A percentile compares a stretch with the other conserved stretches of the same genome.
phyloP scores from a whole-genome alignment of 2,113 vertebrate species.

The Parotia lawesii region DNA sequence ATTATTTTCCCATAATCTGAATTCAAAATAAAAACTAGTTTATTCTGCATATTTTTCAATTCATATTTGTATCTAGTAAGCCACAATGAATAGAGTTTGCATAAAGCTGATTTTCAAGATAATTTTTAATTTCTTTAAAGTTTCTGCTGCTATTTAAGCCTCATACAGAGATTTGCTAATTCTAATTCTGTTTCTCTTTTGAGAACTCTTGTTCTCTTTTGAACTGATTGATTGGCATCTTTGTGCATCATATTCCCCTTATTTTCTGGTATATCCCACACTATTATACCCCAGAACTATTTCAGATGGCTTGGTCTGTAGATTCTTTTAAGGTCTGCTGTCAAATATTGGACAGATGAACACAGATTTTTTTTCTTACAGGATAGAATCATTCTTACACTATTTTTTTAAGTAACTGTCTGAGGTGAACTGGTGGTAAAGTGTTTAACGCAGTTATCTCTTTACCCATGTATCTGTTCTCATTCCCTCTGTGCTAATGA shows the following conservation, averaged over 20 bases:
- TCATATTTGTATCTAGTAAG: not conserved
- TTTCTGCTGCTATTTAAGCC: not conserved
- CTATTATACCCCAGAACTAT: not conserved
- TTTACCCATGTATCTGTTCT: not conserved
- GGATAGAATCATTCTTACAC: not conserved
- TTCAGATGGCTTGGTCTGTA: not conserved
- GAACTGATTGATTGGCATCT: not conserved
- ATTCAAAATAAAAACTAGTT: not conserved
- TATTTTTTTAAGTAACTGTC: not conserved
- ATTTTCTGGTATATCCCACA: not conserved
- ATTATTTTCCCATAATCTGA: not conserved
- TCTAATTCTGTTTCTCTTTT: not conserved
- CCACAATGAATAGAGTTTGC: not conserved
- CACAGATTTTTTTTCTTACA: not conserved
- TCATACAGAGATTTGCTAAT: not conserved
- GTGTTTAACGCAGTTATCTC: not conserved
- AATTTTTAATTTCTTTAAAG: not conserved
- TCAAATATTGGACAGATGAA: not conserved
- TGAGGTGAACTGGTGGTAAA: not conserved
- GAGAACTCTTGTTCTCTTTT: no score
- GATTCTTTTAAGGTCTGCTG: not conserved
- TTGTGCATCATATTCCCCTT: not conserved
- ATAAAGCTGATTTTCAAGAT: not conserved
- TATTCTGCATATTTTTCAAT: not conserved
- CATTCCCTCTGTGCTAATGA: not conserved